A percentile compares a stretch with the other conserved stretches of the same genome.
Evolutionary conservation across 2,888 invertebrate species (phyloP).

Genomic region (Cyaniris semiargus): DNA sequence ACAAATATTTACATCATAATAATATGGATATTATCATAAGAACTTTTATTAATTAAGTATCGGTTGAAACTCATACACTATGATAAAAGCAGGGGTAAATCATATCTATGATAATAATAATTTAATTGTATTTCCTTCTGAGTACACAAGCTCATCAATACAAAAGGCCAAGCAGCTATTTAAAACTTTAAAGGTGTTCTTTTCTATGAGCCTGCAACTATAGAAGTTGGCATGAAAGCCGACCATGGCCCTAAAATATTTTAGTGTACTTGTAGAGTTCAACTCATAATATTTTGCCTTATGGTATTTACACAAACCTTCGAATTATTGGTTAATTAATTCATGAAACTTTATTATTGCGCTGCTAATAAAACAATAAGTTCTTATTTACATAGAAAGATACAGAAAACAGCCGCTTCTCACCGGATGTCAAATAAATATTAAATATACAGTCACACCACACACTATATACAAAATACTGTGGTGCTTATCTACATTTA

Average conservation of each 20-base stretch:
- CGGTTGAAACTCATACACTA: neutral
- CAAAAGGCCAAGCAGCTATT: neutral
- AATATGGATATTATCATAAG: conserved; percentile 1
- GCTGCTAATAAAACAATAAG: conserved; percentile 7
- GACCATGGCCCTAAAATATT: neutral
- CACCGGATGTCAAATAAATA: conserved; percentile 57
- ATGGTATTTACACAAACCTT: conserved; percentile 1
- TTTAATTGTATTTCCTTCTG: neutral
- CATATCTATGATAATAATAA: neutral
- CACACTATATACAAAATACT: conserved; percentile 58
- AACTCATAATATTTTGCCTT: neutral
- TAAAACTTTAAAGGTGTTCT: too few species aligned
- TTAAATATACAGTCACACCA: conserved; percentile 54
- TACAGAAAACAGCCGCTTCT: conserved; percentile 36
- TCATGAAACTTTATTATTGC: neutral
- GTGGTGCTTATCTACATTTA: conserved; percentile 51
- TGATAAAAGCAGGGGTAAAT: neutral
- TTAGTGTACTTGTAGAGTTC: neutral
- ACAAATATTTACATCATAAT: conserved; percentile 38
- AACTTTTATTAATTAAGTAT: neutral
- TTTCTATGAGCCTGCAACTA: too few species aligned
- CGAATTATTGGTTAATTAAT: neutral
- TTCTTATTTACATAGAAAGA: conserved; percentile 17
- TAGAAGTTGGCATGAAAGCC: neutral
- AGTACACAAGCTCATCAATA: neutral